Conservation (phyloP, 2,797 vertebrate species). For the Peromyscus nudipes region DNA sequence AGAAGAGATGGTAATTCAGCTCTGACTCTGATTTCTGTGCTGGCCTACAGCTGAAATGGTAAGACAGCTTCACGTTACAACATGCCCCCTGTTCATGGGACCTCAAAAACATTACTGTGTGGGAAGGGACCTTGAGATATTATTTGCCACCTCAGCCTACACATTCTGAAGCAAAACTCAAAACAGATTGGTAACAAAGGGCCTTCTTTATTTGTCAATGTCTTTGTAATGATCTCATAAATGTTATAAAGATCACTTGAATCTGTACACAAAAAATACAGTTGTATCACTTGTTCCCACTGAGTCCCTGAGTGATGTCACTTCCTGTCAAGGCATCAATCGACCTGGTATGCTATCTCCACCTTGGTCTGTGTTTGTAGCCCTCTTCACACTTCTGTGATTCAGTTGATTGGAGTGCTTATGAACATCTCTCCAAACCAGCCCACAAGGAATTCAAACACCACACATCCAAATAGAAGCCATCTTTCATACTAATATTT, state of each 20-base stretch:
- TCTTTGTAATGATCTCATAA: slow-evolving; percentile 14
- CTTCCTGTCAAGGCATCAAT: not conserved
- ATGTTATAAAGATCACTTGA: not conserved
- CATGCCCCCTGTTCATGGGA: not conserved
- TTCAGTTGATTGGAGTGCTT: not conserved
- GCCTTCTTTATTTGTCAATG: not conserved
- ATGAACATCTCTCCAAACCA: not conserved
- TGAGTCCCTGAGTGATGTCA: too few relatives aligned
- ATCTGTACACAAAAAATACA: not conserved
- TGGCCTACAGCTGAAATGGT: slow-evolving; percentile 47
- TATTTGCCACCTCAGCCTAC: not conserved
- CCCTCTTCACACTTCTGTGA: not conserved
- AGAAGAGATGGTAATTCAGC: slow-evolving; percentile 68
- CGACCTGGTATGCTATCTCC: not conserved
- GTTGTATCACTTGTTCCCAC: not conserved
- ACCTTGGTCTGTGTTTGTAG: not conserved
- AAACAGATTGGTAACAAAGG: not conserved
- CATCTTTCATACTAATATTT: slow-evolving; percentile 2
- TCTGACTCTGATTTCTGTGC: slow-evolving; percentile 65
- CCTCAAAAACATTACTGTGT: not conserved
- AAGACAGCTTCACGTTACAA: slow-evolving; percentile 51
- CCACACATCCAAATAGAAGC: slow-evolving; percentile 8
- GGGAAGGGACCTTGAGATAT: slow-evolving; percentile 14
- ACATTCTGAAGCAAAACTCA: not conserved
- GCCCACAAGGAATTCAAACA: not conserved